Conservation (phyloP, 2,888 invertebrate genomes). For the Drosophila borborema region DNA sequence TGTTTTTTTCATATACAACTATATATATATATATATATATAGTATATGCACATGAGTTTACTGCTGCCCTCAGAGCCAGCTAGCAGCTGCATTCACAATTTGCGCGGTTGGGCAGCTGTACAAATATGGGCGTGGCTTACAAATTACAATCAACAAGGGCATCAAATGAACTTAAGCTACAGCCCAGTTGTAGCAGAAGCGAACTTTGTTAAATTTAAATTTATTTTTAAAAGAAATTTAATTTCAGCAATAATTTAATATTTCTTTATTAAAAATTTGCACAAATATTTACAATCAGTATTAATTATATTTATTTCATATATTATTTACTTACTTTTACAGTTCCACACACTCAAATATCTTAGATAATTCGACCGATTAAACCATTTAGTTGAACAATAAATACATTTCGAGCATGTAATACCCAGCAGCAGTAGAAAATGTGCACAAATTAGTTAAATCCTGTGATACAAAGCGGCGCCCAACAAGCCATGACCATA, state of each 20-base stretch:
- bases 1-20: constrained; percentile 5
- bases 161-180: constrained; percentile 16
- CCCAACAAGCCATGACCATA: constrained; percentile 43
- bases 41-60: constrained; percentile 11
- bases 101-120: constrained; percentile 43
- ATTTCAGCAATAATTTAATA: not conserved
- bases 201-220: not conserved
- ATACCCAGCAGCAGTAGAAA: constrained; percentile 48
- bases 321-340: not conserved
- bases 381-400: constrained; percentile 52
- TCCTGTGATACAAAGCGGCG: constrained; percentile 46
- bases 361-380: constrained; percentile 12
- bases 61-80: constrained; percentile 27
- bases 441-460: constrained; percentile 74
- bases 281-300: no score
- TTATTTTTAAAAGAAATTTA: not conserved
- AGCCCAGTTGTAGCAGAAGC: not conserved
- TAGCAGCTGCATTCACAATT: constrained; percentile 48
- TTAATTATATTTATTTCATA: not conserved
- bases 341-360: not conserved
- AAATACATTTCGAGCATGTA: constrained; percentile 36
- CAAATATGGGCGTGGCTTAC: constrained; percentile 38
- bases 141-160: constrained; percentile 5
- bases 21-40: constrained; percentile 7
- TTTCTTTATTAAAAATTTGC: no score